Base-by-base conservation (phyloP, 2,113 vertebrate species). In the Thryonomys swinderianus region DNA sequence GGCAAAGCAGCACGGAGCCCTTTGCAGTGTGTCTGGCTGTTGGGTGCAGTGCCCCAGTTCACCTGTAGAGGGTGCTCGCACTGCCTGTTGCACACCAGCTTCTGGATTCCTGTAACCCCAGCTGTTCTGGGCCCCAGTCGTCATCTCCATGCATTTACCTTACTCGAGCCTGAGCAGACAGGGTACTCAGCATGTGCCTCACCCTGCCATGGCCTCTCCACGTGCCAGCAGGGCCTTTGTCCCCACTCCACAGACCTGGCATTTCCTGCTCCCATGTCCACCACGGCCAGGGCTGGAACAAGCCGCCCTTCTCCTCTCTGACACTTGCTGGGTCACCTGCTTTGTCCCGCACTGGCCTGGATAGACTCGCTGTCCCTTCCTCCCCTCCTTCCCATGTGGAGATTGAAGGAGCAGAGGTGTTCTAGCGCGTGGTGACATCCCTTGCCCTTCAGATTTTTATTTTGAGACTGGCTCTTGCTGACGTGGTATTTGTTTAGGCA, bases 11-110 rank as follows among this genome's bases (percentile, higher is more conserved):
- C 34, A 23, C 2, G 20, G 0, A 14, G 9, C 37, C 30, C 55
- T 21, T 34, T 20, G 40, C 6, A 17, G 32, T 11, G 18, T 73
- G 27, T 23, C 2, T 53, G 59, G 92, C 37, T 34, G 51, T 78
- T 2, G 25, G 25, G n/a, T 1, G 32, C 1, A 14, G 12, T 20
- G 9, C 27, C 32, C 11, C 4, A 5, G 11, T 1, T 40, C 11
- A 8, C 42, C 66, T 57, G 37, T 5, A 37, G 90, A 71, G 73
- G 71, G 59, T 0, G 13, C 74, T 13, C 11, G 55, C 51, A 51
- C 66, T 8, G 37, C 23, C 11, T 1, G 64, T 23, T 11, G 11
- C 0, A 5, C 0, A 2, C 20, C 59, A 27, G 53, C 64, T n/a
- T 23, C 51, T 53, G 13, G 55, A 13, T 40, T 42, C 40, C 42